Base-by-base conservation (phyloP, 2,888 invertebrate species). In the Spilosoma lubricipeda region DNA sequence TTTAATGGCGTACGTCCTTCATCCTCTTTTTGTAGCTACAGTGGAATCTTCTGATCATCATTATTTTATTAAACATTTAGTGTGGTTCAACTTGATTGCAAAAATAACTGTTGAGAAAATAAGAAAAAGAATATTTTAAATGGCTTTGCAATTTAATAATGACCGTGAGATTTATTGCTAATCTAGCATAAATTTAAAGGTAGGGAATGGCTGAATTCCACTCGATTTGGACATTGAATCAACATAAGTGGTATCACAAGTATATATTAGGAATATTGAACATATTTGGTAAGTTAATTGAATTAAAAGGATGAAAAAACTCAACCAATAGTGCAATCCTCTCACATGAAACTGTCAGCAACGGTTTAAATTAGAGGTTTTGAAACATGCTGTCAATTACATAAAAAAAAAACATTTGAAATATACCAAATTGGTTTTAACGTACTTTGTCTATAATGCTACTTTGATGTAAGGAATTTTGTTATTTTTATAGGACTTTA, bases 171-270 rank as follows among this genome's bases (percentile, higher is more conserved):
- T 27, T 59, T 27, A 59, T 59, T 59, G 59, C 59, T 27, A 27
- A 59, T 59, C 59, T 59, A 59, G 59, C 59, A 27, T 27, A 59
- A 23, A 59, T 63, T 63, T 63, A 15, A 63, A 63, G 59, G 30
- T 30, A 30, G 11, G 11, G 27, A 3, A n/a, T 27, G n/a, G 11
- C 11, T 59, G 3, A 63, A 30, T 63, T 59, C 59, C 30, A 30
- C 59, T 63, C 59, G 27, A 63, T 63, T 63, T 63, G 59, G 59
- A 63, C 30, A 63, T 63, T 27, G 15, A 63, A 63, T 63, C 13
- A 27, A 15, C 15, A 63, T 63, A 63, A 63, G 30, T 63, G 27
- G 30, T 63, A 27, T 27, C 59, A 63, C 30, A 3, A n/a, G 27
- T 59, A 23, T 27, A n/a, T 59, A 27, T 59, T 59, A 59, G 11